Evolutionary conservation across 2,113 vertebrate species (phyloP).

Genomic region (Zosterops pallidus): DNA sequence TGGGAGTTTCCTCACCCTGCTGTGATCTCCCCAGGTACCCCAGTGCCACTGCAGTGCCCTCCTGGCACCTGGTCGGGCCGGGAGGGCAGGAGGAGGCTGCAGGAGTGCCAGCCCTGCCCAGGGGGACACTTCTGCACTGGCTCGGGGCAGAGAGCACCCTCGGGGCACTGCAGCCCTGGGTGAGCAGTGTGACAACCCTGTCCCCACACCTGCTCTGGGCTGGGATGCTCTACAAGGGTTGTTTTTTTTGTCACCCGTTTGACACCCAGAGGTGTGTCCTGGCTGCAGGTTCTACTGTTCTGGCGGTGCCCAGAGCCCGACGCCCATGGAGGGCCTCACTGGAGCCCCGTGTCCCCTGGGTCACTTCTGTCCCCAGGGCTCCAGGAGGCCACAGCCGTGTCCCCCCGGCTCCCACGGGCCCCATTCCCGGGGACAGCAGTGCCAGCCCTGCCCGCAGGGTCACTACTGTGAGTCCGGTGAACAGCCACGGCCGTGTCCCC

Average conservation of each 20-base stretch:
- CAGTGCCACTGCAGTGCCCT: slow-evolving; percentile 75
- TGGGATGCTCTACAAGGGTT: background rate
- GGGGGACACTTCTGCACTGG: slow-evolving; percentile 78
- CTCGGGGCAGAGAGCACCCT: slow-evolving; percentile 69
- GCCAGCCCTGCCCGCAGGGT: slow-evolving; percentile 80
- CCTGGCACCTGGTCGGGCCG: slow-evolving; percentile 80
- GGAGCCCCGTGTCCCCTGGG: slow-evolving; percentile 77
- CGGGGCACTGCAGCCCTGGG: slow-evolving; percentile 79
- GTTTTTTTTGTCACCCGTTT: accelerated
- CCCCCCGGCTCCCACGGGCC: slow-evolving; percentile 78
- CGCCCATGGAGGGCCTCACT: slow-evolving; percentile 67
- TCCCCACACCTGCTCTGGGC: accelerated
- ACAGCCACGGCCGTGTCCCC: slow-evolving; percentile 77
- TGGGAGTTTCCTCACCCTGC: background rate
- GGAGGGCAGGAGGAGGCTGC: slow-evolving; percentile 67
- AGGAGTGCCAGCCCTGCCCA: slow-evolving; percentile 77
- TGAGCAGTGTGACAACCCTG: background rate
- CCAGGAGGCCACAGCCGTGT: slow-evolving; percentile 69
- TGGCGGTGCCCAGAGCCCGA: slow-evolving; percentile 7
- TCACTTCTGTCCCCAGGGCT: slow-evolving; percentile 81
- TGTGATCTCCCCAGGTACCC: slow-evolving; percentile 65
- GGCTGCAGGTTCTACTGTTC: slow-evolving; percentile 54
- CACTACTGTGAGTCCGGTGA: slow-evolving; percentile 80
- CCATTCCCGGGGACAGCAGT: slow-evolving; percentile 68
- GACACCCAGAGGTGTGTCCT: background rate